Evolutionary conservation across 2,797 vertebrate genomes (phyloP).

Genomic region (Trichosurus vulpecula): DNA sequence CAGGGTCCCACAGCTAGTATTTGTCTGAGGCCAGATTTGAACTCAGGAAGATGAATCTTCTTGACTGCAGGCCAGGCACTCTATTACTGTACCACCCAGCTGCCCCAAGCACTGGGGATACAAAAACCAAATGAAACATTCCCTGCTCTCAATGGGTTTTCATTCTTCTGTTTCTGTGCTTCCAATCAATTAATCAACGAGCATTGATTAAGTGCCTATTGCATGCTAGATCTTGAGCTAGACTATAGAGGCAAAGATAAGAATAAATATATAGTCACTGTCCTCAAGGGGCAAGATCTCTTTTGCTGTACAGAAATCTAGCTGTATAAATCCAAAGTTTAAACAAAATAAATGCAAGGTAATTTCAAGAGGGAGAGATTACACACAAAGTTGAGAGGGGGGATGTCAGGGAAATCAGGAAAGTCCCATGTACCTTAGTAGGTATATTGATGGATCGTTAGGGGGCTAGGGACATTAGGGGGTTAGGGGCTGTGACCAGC

Average conservation of each 20-base stretch:
- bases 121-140: neutral
- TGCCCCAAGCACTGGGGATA: neutral
- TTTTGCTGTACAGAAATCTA: neutral
- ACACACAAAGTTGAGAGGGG: neutral
- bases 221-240: neutral
- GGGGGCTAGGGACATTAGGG: neutral
- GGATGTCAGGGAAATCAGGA: neutral
- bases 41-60: neutral
- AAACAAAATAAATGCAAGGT: neutral
- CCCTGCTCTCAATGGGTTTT: neutral
- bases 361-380: neutral
- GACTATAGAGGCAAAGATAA: neutral
- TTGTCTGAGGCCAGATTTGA: neutral
- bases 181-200: neutral
- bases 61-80: neutral
- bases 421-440: neutral
- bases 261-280: neutral
- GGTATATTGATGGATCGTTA: neutral
- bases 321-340: neutral
- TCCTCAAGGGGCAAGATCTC: neutral
- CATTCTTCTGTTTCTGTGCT: neutral
- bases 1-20: neutral
- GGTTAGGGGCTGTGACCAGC: neutral
- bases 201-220: neutral
- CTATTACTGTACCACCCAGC: neutral